Conservation (phyloP, 2,888 invertebrate genomes). For the Zonitis immaculata region DNA sequence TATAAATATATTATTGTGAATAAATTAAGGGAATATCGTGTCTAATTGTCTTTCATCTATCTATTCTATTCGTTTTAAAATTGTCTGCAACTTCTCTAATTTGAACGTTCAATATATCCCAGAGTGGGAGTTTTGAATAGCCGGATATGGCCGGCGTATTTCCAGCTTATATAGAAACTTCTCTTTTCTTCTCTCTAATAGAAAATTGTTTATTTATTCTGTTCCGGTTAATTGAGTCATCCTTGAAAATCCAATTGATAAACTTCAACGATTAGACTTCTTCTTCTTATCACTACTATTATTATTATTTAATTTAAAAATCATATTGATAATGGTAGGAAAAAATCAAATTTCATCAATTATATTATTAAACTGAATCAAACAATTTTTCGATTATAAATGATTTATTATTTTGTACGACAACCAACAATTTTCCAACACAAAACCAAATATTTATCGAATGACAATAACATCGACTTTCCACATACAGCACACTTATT, state of each 20-base stretch:
- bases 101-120: conserved; percentile 13
- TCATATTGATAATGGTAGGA: no score
- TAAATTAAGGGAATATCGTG: no score
- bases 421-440: conserved; percentile 9
- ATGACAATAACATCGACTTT: conserved; percentile 17
- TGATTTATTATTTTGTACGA: conserved; percentile 11
- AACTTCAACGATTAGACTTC: no score
- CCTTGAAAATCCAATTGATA: conserved; percentile 16
- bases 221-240: conserved; percentile 23
- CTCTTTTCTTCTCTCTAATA: conserved; percentile 20
- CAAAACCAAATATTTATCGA: conserved; percentile 20
- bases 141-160: conserved; percentile 20
- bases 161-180: conserved; percentile 22
- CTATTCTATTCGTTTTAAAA: no score
- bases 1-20: no score
- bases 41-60: no score
- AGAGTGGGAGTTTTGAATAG: conserved; percentile 15
- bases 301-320: no score
- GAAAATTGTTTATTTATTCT: conserved; percentile 24
- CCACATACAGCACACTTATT: conserved; percentile 17
- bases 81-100: conserved; percentile 10
- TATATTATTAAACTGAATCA: conserved; percentile 12
- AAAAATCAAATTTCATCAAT: no score
- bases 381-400: conserved; percentile 6
- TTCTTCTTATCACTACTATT: no score